Percentiles rank a stretch among this genome's conserved stretches.
Conservation (phyloP, 2,113 vertebrate species). For the Ceratotherium simum region DNA sequence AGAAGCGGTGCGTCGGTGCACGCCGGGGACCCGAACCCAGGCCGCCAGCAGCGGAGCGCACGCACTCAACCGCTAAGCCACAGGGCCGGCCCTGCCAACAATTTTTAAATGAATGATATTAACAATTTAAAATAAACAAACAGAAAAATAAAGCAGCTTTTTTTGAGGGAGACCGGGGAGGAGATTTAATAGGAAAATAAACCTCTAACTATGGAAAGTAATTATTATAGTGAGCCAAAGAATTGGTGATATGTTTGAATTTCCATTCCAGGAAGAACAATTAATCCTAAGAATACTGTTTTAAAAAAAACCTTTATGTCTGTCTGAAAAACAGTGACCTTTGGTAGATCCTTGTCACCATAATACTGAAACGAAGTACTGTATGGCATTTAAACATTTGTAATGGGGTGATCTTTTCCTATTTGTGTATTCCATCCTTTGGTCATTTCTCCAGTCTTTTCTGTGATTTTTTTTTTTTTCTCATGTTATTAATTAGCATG, state of each 20-base stretch:
- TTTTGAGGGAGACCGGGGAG: background rate
- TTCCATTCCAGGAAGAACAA: background rate
- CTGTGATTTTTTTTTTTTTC: background rate
- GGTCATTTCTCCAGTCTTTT: slow-evolving; percentile 39
- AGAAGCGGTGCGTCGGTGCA: too few relatives aligned
- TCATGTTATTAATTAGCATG: background rate
- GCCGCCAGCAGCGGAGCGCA: too few relatives aligned
- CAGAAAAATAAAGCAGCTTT: background rate
- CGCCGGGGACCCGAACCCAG: too few relatives aligned
- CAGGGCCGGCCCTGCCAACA: too few relatives aligned
- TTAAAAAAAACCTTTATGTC: background rate
- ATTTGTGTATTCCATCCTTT: background rate
- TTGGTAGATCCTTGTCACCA: background rate
- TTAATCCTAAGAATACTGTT: background rate
- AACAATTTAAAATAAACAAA: slow-evolving; percentile 27
- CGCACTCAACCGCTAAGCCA: too few relatives aligned
- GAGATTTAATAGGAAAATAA: slow-evolving; percentile 35
- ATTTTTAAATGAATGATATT: slow-evolving; percentile 22
- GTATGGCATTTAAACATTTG: background rate
- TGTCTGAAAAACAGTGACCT: background rate
- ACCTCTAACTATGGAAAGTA: background rate
- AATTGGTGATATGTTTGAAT: background rate
- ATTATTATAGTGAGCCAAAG: background rate
- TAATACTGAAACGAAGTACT: background rate
- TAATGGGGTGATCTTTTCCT: background rate